Conservation (phyloP, 2,113 vertebrate species). For the Pachyramphus minor region DNA sequence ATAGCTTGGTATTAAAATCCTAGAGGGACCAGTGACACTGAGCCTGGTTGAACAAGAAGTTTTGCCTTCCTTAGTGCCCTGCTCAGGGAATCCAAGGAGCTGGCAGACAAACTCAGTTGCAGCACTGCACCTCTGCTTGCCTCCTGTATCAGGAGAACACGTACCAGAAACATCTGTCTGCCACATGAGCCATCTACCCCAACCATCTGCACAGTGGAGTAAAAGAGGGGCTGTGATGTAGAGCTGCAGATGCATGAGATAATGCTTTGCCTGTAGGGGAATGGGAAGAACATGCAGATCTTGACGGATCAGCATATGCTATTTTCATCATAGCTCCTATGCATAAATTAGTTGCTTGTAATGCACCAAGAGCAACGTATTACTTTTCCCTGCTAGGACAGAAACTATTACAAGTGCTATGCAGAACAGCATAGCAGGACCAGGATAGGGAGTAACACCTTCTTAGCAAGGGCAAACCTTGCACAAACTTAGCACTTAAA, state of each 20-base stretch:
- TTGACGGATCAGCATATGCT: not conserved
- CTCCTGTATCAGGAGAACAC: not conserved
- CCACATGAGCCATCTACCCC: rapidly evolving
- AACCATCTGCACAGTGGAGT: not conserved
- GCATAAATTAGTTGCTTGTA: not conserved
- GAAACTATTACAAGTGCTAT: not conserved
- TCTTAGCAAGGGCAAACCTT: not conserved
- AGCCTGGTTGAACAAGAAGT: not conserved
- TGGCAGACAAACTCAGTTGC: not conserved
- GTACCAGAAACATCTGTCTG: not conserved
- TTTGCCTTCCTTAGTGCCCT: not conserved
- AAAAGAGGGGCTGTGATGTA: not conserved
- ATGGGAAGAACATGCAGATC: not conserved
- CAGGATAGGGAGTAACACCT: not conserved
- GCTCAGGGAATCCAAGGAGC: not conserved
- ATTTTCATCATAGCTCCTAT: not conserved
- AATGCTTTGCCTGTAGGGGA: not conserved
- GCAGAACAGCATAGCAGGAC: not conserved
- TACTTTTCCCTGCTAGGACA: not conserved
- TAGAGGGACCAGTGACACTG: not conserved
- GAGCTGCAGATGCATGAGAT: not conserved
- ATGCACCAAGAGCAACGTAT: not conserved
- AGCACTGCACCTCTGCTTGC: not conserved
- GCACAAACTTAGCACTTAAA: not conserved
- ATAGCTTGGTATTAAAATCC: not conserved